These are phyloP conservation scores for Pseudomugil gertrudae DNA, from an alignment of 2,797 vertebrate genomes.

Conservation along the genomic window DNA sequence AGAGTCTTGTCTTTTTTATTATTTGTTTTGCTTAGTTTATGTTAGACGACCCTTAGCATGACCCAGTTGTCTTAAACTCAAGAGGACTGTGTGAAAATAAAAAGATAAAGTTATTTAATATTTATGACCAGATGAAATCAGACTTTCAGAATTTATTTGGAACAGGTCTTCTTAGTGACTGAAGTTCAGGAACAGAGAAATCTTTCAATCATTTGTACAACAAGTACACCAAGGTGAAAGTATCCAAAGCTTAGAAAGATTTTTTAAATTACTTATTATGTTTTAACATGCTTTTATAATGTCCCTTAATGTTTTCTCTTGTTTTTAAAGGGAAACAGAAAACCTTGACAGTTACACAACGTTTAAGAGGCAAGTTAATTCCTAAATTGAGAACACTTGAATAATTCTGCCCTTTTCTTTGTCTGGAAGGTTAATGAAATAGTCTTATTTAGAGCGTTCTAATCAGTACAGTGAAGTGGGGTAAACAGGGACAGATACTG, in stretches of 20 bases:
- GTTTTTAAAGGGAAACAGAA: slow-evolving; percentile 1
- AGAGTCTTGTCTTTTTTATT: background rate
- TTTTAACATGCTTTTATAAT: background rate
- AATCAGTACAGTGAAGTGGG: slow-evolving; percentile 35
- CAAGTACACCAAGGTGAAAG: slow-evolving; percentile 39
- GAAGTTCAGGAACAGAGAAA: slow-evolving; percentile 20
- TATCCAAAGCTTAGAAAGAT: background rate
- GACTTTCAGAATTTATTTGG: background rate
- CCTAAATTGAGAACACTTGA: slow-evolving; percentile 24
- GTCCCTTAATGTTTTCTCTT: no score
- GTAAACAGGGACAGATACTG: slow-evolving; percentile 38
- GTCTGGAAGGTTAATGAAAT: slow-evolving; percentile 54
- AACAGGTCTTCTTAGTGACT: background rate
- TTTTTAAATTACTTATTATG: slow-evolving; percentile 18
- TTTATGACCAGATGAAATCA: slow-evolving; percentile 12
- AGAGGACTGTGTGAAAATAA: slow-evolving; percentile 17
- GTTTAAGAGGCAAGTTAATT: slow-evolving; percentile 20
- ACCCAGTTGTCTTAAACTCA: background rate
- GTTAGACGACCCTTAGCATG: background rate
- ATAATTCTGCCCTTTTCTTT: slow-evolving; percentile 31
- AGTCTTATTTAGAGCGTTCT: slow-evolving; percentile 33
- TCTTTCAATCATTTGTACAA: slow-evolving; percentile 6
- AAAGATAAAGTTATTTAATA: slow-evolving; percentile 40
- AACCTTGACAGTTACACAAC: slow-evolving; percentile 11
- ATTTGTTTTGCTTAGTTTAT: background rate